Evolutionary conservation across 1,140 invertebrate genomes (phyloP).

Genomic region (Drosophila rhopaloa): DNA sequence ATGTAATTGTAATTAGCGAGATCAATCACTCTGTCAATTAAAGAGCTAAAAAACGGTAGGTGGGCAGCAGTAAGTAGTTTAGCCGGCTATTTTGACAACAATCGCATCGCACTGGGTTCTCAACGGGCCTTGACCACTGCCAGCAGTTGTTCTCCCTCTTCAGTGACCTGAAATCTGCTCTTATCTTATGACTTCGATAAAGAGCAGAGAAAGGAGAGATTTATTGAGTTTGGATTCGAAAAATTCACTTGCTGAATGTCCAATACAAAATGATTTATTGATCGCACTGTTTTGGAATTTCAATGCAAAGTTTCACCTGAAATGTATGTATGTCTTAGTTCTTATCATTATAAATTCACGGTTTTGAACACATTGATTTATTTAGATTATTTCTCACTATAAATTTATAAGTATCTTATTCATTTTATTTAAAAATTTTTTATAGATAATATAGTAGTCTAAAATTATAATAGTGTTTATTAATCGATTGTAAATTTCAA

Average conservation of each 20-base stretch:
- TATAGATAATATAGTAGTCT: too few relatives aligned
- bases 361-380: neutral
- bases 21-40: slow-evolving; percentile 20
- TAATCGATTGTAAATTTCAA: too few relatives aligned
- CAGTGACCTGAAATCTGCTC: slow-evolving; percentile 22
- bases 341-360: neutral
- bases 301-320: slow-evolving; percentile 20
- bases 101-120: slow-evolving; percentile 2
- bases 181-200: slow-evolving; percentile 1
- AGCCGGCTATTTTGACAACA: slow-evolving; percentile 34
- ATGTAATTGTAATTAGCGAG: slow-evolving; percentile 38
- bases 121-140: slow-evolving; percentile 1
- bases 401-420: neutral
- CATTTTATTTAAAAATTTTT: too few relatives aligned
- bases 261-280: slow-evolving; percentile 13
- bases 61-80: slow-evolving; percentile 9
- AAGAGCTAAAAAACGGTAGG: neutral
- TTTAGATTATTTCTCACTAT: neutral
- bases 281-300: slow-evolving; percentile 2
- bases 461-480: too few relatives aligned
- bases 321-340: neutral
- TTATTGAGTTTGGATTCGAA: slow-evolving; percentile 15
- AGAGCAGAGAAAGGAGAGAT: slow-evolving; percentile 17
- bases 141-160: slow-evolving; percentile 1
- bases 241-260: slow-evolving; percentile 11